A percentile compares a stretch with the other conserved stretches of the same genome.
These are phyloP conservation scores for Drosophila robusta DNA, from an alignment of 2,888 invertebrate species.

Conservation along the genomic window DNA sequence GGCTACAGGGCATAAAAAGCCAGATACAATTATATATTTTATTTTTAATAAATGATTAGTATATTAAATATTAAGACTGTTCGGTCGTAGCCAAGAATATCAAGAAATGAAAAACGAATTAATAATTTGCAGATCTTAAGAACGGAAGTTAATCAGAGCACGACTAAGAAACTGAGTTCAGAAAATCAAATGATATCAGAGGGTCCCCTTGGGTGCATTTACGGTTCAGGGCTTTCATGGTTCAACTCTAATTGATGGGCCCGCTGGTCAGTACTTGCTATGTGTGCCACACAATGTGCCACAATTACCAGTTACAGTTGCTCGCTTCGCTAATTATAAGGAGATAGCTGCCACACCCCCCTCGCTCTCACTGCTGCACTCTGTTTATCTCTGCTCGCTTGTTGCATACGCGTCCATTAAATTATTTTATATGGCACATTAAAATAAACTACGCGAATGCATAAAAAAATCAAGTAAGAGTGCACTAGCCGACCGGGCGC, in stretches of 20 bases:
- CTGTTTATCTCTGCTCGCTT: constrained; percentile 53
- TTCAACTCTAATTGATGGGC: constrained; percentile 34
- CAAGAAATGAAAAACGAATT: no score
- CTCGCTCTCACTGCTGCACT: not conserved
- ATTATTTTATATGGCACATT: constrained; percentile 77
- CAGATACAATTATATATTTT: no score
- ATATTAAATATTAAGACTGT: no score
- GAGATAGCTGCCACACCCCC: constrained; percentile 13
- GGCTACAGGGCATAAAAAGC: no score
- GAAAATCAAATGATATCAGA: not conserved
- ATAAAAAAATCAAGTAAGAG: constrained; percentile 12
- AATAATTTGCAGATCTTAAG: no score
- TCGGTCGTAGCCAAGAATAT: no score
- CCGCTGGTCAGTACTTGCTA: constrained; percentile 25
- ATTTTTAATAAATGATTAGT: no score
- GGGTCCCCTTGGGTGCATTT: constrained; percentile 19
- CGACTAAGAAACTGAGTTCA: no score
- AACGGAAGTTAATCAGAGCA: not conserved
- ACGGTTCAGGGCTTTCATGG: constrained; percentile 24
- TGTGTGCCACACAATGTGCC: constrained; percentile 49
- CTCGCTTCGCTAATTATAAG: constrained; percentile 66
- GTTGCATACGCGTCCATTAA: constrained; percentile 66
- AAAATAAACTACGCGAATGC: constrained; percentile 58
- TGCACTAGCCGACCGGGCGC: not conserved
- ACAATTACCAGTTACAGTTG: constrained; percentile 60